These are phyloP conservation scores for Zygothrica quintamaculata DNA, from an alignment of 2,888 invertebrate genomes.

Conservation along the genomic window DNA sequence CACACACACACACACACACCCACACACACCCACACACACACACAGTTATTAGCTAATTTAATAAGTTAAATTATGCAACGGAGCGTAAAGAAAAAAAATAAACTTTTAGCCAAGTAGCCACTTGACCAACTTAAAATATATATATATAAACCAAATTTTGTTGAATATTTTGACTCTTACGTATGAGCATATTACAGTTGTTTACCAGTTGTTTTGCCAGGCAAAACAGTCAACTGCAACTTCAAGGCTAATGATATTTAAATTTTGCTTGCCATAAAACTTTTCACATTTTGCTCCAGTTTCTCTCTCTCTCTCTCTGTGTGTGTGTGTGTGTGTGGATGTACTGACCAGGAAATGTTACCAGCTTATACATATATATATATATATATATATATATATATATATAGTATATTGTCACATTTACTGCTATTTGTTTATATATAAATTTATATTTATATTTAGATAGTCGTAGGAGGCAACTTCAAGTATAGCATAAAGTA, in stretches of 20 bases:
- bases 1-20: no score
- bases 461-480: slow-evolving; percentile 10
- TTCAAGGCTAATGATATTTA: slow-evolving; percentile 71
- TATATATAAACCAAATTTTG: slow-evolving; percentile 42
- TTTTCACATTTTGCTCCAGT: slow-evolving; percentile 60
- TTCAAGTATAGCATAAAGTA: slow-evolving; percentile 42
- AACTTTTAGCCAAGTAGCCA: slow-evolving; percentile 47
- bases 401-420: not conserved
- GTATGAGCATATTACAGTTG: slow-evolving; percentile 44
- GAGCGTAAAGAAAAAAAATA: slow-evolving; percentile 17
- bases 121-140: slow-evolving; percentile 33
- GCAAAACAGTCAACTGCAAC: slow-evolving; percentile 15
- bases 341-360: no score
- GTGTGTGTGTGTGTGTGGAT: not conserved
- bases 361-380: no score
- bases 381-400: no score
- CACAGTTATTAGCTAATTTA: slow-evolving; percentile 58
- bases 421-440: not conserved
- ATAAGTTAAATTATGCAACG: slow-evolving; percentile 55
- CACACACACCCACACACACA: no score
- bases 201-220: slow-evolving; percentile 18
- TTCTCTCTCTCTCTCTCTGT: not conserved
- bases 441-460: slow-evolving; percentile 25
- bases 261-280: slow-evolving; percentile 62
- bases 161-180: slow-evolving; percentile 41